Conservation (phyloP, 2,888 invertebrate genomes). For the Chydorus sphaericus region DNA sequence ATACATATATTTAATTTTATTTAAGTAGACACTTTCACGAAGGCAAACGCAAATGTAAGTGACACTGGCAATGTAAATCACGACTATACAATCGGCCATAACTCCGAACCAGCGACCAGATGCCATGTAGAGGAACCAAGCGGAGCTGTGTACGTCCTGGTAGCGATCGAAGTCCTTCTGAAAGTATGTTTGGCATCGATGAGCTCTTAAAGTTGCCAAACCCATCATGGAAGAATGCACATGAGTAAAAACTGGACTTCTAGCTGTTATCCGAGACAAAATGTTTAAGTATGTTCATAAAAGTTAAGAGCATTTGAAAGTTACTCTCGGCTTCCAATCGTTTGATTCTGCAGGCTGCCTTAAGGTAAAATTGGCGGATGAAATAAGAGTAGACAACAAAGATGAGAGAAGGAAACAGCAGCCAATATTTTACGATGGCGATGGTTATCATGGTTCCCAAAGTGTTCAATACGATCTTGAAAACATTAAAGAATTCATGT, state of each 20-base stretch:
- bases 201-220: constrained; percentile 48
- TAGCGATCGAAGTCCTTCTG: constrained; percentile 28
- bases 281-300: neutral
- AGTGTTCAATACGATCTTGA: constrained; percentile 21
- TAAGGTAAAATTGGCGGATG: constrained; percentile 31
- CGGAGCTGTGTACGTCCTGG: constrained; percentile 53
- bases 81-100: constrained; percentile 77
- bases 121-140: constrained; percentile 80
- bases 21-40: constrained; percentile 30
- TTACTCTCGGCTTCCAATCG: constrained; percentile 35
- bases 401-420: constrained; percentile 27
- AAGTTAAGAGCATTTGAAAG: too few species aligned
- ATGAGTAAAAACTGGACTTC: constrained; percentile 43
- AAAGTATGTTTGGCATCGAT: constrained; percentile 28
- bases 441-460: constrained; percentile 35
- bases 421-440: constrained; percentile 29
- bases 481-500: too few species aligned
- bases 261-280: constrained; percentile 23
- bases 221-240: constrained; percentile 69
- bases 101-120: constrained; percentile 87
- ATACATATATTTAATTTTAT: neutral
- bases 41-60: constrained; percentile 69
- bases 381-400: constrained; percentile 28
- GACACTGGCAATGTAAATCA: constrained; percentile 68
- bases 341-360: constrained; percentile 33